These are phyloP conservation scores for Ctenosaura bakeri DNA, from an alignment of 2,797 vertebrate species.

Conservation along the genomic window DNA sequence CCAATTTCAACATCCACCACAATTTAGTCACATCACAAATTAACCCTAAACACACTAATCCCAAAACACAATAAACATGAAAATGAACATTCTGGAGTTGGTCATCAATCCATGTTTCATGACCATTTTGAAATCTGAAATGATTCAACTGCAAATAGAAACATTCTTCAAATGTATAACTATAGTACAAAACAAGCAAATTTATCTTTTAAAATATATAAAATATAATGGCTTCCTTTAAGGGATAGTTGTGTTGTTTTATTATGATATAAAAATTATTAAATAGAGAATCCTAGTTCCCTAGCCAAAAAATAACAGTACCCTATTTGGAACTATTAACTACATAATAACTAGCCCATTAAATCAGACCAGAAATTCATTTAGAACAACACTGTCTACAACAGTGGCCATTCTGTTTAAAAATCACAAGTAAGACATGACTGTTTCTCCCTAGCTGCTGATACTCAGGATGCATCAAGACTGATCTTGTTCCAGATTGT, in stretches of 20 bases:
- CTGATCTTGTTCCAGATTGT: no score
- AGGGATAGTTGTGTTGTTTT: not conserved
- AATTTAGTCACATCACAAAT: not conserved
- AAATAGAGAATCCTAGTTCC: not conserved
- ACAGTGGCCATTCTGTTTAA: not conserved
- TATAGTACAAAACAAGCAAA: no score
- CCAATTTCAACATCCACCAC: not conserved
- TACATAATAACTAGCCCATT: not conserved
- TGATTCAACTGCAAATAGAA: not conserved
- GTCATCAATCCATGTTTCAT: not conserved
- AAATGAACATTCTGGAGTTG: not conserved
- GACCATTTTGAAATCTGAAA: not conserved
- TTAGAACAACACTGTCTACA: not conserved
- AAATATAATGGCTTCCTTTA: not conserved
- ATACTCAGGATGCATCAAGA: not conserved
- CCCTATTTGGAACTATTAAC: not conserved
- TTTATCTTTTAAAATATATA: not conserved
- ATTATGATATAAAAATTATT: not conserved
- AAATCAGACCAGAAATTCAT: not conserved
- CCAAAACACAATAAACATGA: not conserved
- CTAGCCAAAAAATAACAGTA: not conserved
- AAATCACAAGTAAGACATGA: not conserved
- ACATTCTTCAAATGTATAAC: no score
- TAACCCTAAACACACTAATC: not conserved
- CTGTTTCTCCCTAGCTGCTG: not conserved